Percentiles rank a stretch among this genome's conserved stretches.
Conservation (phyloP, 1,140 invertebrate species). For the Listronotus bonariensis region DNA sequence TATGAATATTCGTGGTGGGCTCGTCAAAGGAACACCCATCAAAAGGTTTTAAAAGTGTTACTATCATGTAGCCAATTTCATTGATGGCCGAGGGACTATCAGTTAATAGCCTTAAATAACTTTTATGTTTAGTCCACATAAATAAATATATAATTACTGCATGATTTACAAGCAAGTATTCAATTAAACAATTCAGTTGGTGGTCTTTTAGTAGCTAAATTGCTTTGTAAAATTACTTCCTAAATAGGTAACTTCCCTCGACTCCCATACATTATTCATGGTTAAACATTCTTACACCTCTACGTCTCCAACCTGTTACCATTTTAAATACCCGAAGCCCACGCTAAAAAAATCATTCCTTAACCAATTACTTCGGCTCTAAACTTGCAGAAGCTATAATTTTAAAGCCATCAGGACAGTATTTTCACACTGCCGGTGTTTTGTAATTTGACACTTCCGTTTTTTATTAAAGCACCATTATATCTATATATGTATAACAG, state of each 20-base stretch:
- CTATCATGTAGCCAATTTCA: too few relatives aligned
- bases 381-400: conserved; percentile 44
- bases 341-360: conserved; percentile 22
- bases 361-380: conserved; percentile 32
- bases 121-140: too few relatives aligned
- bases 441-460: conserved; percentile 55
- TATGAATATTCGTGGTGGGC: too few relatives aligned
- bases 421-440: conserved; percentile 52
- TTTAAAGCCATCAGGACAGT: conserved; percentile 54
- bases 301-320: conserved; percentile 34
- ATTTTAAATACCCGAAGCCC: conserved; percentile 33
- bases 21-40: too few relatives aligned
- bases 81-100: too few relatives aligned
- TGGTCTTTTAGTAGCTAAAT: conserved; percentile 18
- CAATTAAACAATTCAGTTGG: conserved; percentile 1
- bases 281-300: conserved; percentile 30
- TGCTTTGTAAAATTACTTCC: conserved; percentile 17
- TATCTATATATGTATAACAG: conserved; percentile 23
- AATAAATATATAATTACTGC: too few relatives aligned
- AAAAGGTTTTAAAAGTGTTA: too few relatives aligned
- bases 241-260: conserved; percentile 18
- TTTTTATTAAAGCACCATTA: conserved; percentile 54
- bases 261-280: conserved; percentile 29
- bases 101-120: too few relatives aligned
- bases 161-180: too few relatives aligned